Conservation (phyloP, 2,888 invertebrate genomes). For the Phortica magna region DNA sequence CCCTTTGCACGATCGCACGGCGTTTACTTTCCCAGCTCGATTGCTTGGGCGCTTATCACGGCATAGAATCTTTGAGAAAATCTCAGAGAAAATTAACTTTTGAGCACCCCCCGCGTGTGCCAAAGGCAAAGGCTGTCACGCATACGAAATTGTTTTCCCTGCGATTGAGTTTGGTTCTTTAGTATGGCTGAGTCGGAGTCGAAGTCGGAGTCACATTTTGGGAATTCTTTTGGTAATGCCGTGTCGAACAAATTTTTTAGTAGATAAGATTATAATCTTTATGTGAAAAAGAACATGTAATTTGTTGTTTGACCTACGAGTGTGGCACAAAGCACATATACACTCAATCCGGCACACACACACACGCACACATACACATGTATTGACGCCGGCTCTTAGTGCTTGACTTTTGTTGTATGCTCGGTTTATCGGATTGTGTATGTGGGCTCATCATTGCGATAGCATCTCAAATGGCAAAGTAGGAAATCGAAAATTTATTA, state of each 20-base stretch:
- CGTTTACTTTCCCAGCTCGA: slow-evolving; percentile 14
- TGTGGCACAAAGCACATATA: slow-evolving; percentile 26
- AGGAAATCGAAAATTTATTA: slow-evolving; percentile 64
- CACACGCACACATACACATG: slow-evolving; percentile 20
- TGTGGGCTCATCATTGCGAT: slow-evolving; percentile 67
- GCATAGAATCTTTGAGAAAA: slow-evolving; percentile 47
- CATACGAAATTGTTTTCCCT: background rate
- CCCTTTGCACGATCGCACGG: background rate
- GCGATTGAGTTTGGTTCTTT: slow-evolving; percentile 31
- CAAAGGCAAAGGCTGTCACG: slow-evolving; percentile 51
- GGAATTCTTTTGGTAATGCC: slow-evolving; percentile 54
- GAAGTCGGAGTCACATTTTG: too few relatives aligned
- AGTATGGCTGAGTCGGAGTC: slow-evolving; percentile 19
- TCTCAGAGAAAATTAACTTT: slow-evolving; percentile 38
- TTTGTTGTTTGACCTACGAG: slow-evolving; percentile 59
- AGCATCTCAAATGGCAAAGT: slow-evolving; percentile 56
- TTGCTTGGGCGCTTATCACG: slow-evolving; percentile 53
- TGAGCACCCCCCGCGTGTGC: slow-evolving; percentile 74
- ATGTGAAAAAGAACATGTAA: slow-evolving; percentile 76
- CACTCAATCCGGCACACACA: background rate
- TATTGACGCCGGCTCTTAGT: slow-evolving; percentile 24
- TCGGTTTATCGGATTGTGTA: background rate
- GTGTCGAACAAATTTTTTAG: slow-evolving; percentile 71
- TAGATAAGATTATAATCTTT: slow-evolving; percentile 76
- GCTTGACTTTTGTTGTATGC: slow-evolving; percentile 44